Evolutionary conservation across 2,113 vertebrate species (phyloP).

Genomic region (Callocephalon fimbriatum): DNA sequence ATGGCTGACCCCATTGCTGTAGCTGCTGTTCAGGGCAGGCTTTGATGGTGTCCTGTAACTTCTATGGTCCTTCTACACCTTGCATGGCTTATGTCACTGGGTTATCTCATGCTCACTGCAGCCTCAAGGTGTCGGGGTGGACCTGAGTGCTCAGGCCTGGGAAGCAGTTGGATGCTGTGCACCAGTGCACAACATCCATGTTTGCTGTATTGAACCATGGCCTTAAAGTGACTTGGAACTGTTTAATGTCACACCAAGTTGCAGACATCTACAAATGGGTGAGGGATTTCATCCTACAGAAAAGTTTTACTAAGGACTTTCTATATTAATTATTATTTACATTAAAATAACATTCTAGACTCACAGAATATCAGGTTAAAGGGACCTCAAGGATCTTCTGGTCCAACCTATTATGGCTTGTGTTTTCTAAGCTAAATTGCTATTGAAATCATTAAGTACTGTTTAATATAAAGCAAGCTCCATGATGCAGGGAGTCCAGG

Average conservation of each 20-base stretch:
- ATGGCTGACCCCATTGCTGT: fast-evolving
- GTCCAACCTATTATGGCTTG: background rate
- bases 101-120: background rate
- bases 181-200: background rate
- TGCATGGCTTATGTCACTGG: fast-evolving
- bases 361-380: background rate
- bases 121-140: background rate
- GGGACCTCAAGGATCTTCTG: background rate
- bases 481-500: background rate
- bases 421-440: background rate
- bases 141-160: fast-evolving
- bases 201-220: too few relatives aligned
- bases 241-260: background rate
- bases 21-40: background rate
- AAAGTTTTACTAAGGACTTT: background rate
- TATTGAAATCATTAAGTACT: background rate
- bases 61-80: background rate
- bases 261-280: background rate
- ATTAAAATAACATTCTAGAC: background rate
- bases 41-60: background rate
- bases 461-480: background rate
- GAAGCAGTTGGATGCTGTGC: background rate
- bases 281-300: background rate
- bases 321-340: background rate
- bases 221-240: background rate